Percentiles rank a stretch among this genome's conserved stretches.
Conservation (phyloP, 2,797 vertebrate genomes). For the Lerista edwardsae region DNA sequence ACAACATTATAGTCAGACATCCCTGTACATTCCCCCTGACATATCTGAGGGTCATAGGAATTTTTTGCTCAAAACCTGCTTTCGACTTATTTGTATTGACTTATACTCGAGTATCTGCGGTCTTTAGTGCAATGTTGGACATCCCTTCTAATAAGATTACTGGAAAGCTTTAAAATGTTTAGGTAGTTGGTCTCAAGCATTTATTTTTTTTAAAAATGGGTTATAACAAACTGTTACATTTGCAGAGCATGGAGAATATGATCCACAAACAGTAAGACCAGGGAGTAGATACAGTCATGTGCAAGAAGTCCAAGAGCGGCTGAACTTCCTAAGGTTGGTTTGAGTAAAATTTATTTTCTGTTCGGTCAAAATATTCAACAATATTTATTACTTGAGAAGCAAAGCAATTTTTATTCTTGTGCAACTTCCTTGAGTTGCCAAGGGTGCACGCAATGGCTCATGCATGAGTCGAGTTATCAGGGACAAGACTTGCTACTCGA, state of each 20-base stretch:
- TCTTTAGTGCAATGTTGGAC: no score
- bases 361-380: slow-evolving; percentile 1
- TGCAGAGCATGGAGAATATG: slow-evolving; percentile 95
- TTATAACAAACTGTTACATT: slow-evolving; percentile 43
- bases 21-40: no score
- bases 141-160: not conserved
- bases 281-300: slow-evolving; percentile 98
- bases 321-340: slow-evolving; percentile 95
- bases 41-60: no score
- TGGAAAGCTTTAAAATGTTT: not conserved
- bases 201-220: not conserved
- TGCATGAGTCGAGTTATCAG: no score
- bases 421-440: no score
- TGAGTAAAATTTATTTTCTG: slow-evolving; percentile 4
- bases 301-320: slow-evolving; percentile 97
- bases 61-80: no score
- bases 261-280: slow-evolving; percentile 96
- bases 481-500: no score
- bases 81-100: no score
- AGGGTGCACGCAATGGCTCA: no score
- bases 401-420: not conserved
- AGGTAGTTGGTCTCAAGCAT: not conserved
- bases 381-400: not conserved
- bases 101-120: no score
- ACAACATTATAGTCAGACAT: no score